Evolutionary conservation across 2,888 invertebrate species (phyloP), one percentile per base, ranked within the genome.

Genomic region (Laothoe populi): DNA sequence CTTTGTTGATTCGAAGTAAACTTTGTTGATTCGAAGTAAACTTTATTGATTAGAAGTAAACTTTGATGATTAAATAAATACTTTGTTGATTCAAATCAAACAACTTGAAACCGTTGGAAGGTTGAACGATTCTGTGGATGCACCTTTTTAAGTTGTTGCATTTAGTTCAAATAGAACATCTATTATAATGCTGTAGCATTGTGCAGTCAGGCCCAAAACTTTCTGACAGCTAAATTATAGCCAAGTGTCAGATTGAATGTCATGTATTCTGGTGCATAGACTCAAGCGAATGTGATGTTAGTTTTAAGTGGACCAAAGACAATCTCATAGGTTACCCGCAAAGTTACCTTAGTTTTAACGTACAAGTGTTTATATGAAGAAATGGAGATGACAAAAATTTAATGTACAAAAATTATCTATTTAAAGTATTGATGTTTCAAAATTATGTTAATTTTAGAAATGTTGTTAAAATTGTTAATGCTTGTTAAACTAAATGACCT

Each of bases 291-390:
- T 80, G 80, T 80, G 80, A 81, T 80, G 53, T 67, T 81, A 82
- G 73, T 57, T 71, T 16, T 82, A 81, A 79, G 79, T 66, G 65
- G 75, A 85, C 89, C 89, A 89, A 89, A 89, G 89, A 90, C 87
- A 77, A 66, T 78, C 64, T 64, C 60, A 74, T 78, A 77, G 77
- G 78, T 84, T 88, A 87, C 84, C 77, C 16, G 60, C 64, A 65
- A 74, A 82, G 86, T 89, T 89, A 88, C 89, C 79, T 79, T 82
- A 81, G 74, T 64, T 46, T 59, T 70, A 68, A 64, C 70, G 73
- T 73, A 78, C 69, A 78, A 80, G 73, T 70, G 69, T 67, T 65
- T 64, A 57, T 64, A 38, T 63, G n/a, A 60, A 13, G 35, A 65
- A 57, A 63, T 21, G 64, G 59, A 48, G 63, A 61, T 46, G 21